Base-by-base conservation (phyloP, 2,888 invertebrate genomes). In the Bruchidius siliquastri region DNA sequence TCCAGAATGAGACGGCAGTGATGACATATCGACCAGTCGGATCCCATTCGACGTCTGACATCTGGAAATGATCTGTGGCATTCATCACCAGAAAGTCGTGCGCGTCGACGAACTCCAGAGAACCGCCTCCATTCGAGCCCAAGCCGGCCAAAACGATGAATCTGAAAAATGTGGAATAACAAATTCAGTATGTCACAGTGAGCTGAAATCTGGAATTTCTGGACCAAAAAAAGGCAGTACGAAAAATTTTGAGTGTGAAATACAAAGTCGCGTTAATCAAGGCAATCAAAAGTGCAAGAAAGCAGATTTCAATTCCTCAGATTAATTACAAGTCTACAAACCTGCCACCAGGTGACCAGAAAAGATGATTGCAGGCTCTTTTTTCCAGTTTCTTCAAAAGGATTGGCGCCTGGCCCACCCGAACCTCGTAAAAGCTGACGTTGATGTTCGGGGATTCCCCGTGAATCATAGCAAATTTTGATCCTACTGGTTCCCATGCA, bases 1-100 rank as follows among this genome's bases (percentile, higher is more conserved):
- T 98, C 93, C 98, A 98, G 76, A 94, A 94, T 0, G 97, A 97
- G 21, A 98, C 97, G 0, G 94, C 96, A 0, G 98, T 97, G 72
- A 96, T 95, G 20, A 99, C 96, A 84, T 96, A 99, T 77, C 99
- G 92, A 0, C 99, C 99, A 2, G 99, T 99, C 0, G 99, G 99
- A 87, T 99, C 99, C 99, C 99, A 99, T 86, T 98, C 98, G 0
- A 99, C 96, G 85, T 98, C 97, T 0, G 97, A 96, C 85, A 93
- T 92, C 86, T 91, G 88, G 87, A 96, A 98, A 87, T 99, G 98
- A 86, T 98, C 98, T 0, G 94, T 94, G 18, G 94, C 92, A 83
- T 95, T 94, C 94, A 97, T 97, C n/a, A 96, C 91, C 6, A 96
- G 93, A 86, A 97, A 98, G 84, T 99, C 98, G 82, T 95, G 94